phyloP scores from a whole-genome alignment of 2,797 vertebrate genomes.

The Rhodeus uyekii region DNA sequence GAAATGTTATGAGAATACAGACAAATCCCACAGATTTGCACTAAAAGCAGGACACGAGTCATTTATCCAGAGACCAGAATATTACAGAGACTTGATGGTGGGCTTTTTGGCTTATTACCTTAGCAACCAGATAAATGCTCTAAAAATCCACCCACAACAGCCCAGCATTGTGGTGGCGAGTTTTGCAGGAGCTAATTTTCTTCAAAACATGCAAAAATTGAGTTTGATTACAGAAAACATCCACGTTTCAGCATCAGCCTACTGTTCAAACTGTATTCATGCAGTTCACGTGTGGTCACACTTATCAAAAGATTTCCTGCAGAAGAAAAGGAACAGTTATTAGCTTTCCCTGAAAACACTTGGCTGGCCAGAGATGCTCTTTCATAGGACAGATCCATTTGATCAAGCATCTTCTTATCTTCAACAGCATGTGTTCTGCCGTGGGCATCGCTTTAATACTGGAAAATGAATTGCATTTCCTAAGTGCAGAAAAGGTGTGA shows the following conservation, averaged over 20 bases:
- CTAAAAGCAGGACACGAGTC: background rate
- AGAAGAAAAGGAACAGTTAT: background rate
- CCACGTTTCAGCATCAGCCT: background rate
- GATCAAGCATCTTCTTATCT: slow-evolving; percentile 27
- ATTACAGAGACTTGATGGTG: background rate
- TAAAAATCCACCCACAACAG: background rate
- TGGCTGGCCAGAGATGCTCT: background rate
- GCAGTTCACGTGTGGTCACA: background rate
- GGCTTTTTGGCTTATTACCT: background rate
- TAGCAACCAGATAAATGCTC: background rate
- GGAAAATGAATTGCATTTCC: background rate
- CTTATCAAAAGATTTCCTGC: background rate
- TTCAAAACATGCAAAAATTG: background rate
- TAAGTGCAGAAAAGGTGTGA: background rate
- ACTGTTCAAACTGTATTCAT: background rate
- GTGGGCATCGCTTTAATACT: background rate
- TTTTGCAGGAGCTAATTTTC: background rate
- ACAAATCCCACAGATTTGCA: background rate
- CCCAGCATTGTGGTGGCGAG: background rate
- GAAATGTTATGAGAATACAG: background rate
- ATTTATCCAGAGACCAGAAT: background rate
- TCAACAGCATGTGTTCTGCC: slow-evolving; percentile 18
- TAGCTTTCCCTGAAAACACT: background rate
- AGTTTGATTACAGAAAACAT: background rate
- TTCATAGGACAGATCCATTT: slow-evolving; percentile 10